Evolutionary conservation across 1,140 invertebrate species (phyloP).

Genomic region (Paracyclopina nana): DNA sequence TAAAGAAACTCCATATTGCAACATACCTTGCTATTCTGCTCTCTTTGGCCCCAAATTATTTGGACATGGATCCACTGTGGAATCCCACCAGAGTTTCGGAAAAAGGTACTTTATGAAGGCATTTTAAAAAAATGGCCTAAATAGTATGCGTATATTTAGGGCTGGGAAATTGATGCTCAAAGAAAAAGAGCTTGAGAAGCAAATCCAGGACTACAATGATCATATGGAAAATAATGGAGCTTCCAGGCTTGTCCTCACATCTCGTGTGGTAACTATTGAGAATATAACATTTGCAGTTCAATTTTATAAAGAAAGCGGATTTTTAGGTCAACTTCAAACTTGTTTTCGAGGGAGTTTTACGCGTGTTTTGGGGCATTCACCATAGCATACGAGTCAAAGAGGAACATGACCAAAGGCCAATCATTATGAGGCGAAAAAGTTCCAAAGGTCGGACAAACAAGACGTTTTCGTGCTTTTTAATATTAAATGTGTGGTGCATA

Average conservation of each 20-base stretch:
- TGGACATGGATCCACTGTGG: slow-evolving; percentile 63
- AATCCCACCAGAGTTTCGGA: slow-evolving; percentile 42
- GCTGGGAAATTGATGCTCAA: slow-evolving; percentile 1
- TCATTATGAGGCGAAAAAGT: too few species aligned
- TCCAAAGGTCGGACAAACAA: too few species aligned
- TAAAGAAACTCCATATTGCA: slow-evolving; percentile 72
- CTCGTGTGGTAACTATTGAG: too few species aligned
- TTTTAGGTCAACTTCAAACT: slow-evolving; percentile 46
- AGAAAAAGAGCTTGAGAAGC: neutral
- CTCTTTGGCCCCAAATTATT: slow-evolving; percentile 66
- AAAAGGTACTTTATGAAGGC: neutral
- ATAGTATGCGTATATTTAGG: neutral
- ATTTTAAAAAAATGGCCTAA: neutral
- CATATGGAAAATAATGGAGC: slow-evolving; percentile 17
- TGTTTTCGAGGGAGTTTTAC: slow-evolving; percentile 41
- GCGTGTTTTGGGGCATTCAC: slow-evolving; percentile 64
- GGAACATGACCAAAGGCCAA: slow-evolving; percentile 57
- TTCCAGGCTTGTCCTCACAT: slow-evolving; percentile 18
- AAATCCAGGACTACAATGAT: slow-evolving; percentile 4
- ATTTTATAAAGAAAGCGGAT: neutral
- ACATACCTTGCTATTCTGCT: slow-evolving; percentile 71
- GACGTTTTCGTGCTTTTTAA: too few species aligned
- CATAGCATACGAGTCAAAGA: slow-evolving; percentile 66
- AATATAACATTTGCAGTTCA: slow-evolving; percentile 14
- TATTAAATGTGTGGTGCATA: too few species aligned